Percentiles rank a stretch among this genome's conserved stretches.
Evolutionary conservation across 2,797 vertebrate species (phyloP).

Genomic region (Remorina albescens): DNA sequence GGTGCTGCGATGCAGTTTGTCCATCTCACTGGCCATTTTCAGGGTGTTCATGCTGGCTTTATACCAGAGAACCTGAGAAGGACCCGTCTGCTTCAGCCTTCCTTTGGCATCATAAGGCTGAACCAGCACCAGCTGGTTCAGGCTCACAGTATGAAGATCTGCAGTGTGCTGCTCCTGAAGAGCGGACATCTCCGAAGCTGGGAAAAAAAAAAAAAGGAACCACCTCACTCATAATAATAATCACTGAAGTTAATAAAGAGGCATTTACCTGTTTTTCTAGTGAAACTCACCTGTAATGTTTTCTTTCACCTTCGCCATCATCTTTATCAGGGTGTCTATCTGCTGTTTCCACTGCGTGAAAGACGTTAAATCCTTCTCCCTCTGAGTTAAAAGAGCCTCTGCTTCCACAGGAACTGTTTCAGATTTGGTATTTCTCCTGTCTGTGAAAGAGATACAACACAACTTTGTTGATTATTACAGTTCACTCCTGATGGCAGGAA

Average conservation of each 20-base stretch:
- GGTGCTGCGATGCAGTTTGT: conserved; percentile 69
- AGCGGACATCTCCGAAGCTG: conserved; percentile 74
- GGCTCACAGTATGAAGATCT: conserved; percentile 50
- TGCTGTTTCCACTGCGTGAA: conserved; percentile 58
- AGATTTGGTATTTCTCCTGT: conserved; percentile 48
- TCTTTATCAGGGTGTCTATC: conserved; percentile 80
- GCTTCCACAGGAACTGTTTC: conserved; percentile 38
- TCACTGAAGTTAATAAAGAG: background rate
- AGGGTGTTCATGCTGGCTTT: conserved; percentile 38
- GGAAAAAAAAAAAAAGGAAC: background rate
- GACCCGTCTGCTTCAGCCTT: background rate
- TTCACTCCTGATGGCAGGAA: background rate
- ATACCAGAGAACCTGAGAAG: conserved; percentile 70
- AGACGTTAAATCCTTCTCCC: conserved; percentile 67
- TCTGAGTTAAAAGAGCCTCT: conserved; percentile 67
- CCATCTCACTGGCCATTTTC: conserved; percentile 76
- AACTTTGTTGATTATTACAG: background rate
- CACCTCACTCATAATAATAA: background rate
- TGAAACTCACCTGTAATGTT: conserved; percentile 70
- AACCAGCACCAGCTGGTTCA: conserved; percentile 73
- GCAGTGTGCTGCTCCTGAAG: conserved; percentile 70
- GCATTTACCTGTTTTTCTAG: rapidly evolving
- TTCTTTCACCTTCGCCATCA: conserved; percentile 80
- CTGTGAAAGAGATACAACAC: conserved; percentile 63
- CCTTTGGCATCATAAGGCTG: conserved; percentile 54